Conservation (phyloP, 2,113 vertebrate species). For the Alligator sinensis region DNA sequence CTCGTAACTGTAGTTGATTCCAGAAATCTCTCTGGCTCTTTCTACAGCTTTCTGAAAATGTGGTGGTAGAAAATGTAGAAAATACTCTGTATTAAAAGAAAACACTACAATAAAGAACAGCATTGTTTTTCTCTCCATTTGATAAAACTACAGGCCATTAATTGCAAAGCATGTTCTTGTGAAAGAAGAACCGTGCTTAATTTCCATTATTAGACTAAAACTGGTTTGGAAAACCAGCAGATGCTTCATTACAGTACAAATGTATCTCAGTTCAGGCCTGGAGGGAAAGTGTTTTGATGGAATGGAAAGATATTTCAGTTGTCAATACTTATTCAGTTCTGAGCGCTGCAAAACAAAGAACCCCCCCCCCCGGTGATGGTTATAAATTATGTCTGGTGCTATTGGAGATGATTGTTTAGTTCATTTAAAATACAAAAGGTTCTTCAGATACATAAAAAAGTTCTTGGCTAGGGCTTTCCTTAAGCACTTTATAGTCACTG, state of each 20-base stretch:
- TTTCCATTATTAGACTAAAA: slow-evolving; percentile 16
- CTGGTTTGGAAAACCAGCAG: not conserved
- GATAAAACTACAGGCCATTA: slow-evolving; percentile 31
- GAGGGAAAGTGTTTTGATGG: not conserved
- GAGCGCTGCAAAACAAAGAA: not conserved
- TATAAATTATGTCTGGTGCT: not conserved
- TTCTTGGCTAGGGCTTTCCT: not conserved
- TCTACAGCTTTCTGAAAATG: not conserved
- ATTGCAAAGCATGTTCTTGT: not conserved
- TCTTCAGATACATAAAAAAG: not conserved
- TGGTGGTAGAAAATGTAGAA: not conserved
- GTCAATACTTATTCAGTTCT: not conserved
- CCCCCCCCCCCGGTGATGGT: not conserved
- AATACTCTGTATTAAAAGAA: not conserved
- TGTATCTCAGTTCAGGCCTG: not conserved
- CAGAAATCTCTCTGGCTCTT: not conserved
- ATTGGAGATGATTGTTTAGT: not conserved
- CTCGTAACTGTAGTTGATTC: not conserved
- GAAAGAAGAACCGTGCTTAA: not conserved
- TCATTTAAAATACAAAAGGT: not conserved
- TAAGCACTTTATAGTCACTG: not conserved
- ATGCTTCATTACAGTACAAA: not conserved
- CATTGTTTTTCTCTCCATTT: not conserved
- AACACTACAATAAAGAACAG: not conserved
- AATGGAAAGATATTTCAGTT: not conserved